Percentiles rank a stretch among this genome's conserved stretches.
phyloP scores from a whole-genome alignment of 2,113 vertebrate species.

The Oreochromis aureus region DNA sequence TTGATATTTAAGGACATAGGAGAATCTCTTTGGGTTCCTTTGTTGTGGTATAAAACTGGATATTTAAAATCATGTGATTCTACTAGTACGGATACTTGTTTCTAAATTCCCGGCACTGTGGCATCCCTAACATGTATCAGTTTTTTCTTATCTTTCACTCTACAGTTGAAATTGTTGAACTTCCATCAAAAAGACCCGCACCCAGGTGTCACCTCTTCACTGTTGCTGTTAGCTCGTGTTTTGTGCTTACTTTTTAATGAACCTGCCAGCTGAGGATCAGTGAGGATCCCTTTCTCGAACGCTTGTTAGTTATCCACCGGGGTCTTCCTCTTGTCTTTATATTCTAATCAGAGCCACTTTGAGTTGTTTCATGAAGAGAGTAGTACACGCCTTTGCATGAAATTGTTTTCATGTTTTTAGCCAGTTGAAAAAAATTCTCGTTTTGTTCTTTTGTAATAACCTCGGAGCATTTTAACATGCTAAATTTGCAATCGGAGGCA shows the following conservation, averaged over 20 bases:
- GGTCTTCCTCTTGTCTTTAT: neutral
- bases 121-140: neutral
- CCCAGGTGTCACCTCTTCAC: neutral
- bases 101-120: neutral
- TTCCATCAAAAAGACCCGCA: neutral
- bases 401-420: neutral
- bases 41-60: neutral
- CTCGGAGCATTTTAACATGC: neutral
- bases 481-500: neutral
- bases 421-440: neutral
- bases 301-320: neutral
- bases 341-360: neutral
- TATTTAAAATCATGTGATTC: neutral
- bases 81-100: neutral
- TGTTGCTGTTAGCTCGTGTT: neutral
- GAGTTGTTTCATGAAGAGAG: neutral
- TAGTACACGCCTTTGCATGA: neutral
- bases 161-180: neutral
- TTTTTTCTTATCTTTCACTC: neutral
- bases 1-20: neutral
- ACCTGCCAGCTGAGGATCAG: neutral
- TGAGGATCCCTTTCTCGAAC: neutral
- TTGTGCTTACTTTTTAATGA: neutral
- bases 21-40: neutral
- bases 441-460: neutral